Evolutionary conservation across 1,140 invertebrate species (phyloP), one percentile per base, ranked within the genome.

Genomic region (Gonioctena quinquepunctata): DNA sequence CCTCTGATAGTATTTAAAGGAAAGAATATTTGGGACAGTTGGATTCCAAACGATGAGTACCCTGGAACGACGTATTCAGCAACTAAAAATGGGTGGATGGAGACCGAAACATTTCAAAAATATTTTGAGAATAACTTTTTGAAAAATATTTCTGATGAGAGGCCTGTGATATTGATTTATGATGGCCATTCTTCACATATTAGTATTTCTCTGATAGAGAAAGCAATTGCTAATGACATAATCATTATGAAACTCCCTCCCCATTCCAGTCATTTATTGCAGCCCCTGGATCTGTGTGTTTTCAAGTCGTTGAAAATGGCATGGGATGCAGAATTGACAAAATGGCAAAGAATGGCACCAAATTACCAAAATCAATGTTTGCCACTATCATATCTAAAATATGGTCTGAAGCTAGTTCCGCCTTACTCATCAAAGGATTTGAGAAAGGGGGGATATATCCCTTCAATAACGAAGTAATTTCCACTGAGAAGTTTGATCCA

Each of bases 1-100:
- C 81, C 82, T 19, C 63, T 84, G 13, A 81, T 84, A 19, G 73
- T 82, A 21, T 82, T 72, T 72, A 79, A 79, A 68, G 77, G 73
- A 23, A 73, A 74, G 68, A 63, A 71, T 66, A 61, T 76, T 52
- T 76, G 71, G 72, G 65, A 72, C 49, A 18, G 74, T 28, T 78
- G 69, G 75, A 54, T 60, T 3, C n/a, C 49, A 13, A 66, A 69
- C 28, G 50, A 7, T 11, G 52, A 18, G 21, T 82, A 68, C 76
- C 74, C 78, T 25, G 72, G 69, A 18, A 82, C 75, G 6, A 69
- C 68, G 7, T 80, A 82, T 72, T 75, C 77, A 26, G 77, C 75
- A 7, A 79, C 71, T 2, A 68, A 42, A 62, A 82, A 81, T 59
- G 78, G 81, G 7, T 80, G 80, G 80, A 81, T 82, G 77, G 76